phyloP scores from a whole-genome alignment of 2,113 vertebrate species.

The Hydrolagus affinis region DNA sequence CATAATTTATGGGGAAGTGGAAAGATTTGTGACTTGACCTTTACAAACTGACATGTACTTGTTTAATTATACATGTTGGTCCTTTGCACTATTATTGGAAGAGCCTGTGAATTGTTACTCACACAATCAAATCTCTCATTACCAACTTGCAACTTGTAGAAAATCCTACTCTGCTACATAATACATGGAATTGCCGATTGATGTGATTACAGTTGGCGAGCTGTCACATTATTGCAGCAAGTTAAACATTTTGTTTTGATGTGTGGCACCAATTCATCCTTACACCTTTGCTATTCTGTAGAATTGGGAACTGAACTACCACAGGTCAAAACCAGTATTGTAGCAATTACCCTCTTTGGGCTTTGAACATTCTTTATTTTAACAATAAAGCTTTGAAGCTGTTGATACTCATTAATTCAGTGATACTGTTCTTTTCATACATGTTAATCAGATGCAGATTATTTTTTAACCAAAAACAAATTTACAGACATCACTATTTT shows the following conservation, averaged over 20 bases:
- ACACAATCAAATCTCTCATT: not conserved
- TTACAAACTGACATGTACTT: not conserved
- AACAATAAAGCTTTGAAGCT: slow-evolving; percentile 6
- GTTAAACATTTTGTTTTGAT: not conserved
- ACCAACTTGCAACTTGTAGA: not conserved
- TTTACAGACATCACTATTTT: not conserved
- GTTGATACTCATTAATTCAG: not conserved
- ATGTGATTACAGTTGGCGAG: not conserved
- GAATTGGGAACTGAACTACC: not conserved
- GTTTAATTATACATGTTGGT: not conserved
- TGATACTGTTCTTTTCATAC: not conserved
- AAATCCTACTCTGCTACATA: not conserved
- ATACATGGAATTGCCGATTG: too few species aligned
- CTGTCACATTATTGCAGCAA: not conserved
- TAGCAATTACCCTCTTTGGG: not conserved
- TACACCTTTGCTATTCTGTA: not conserved
- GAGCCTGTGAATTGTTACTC: not conserved
- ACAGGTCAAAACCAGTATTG: not conserved
- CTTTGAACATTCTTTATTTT: not conserved
- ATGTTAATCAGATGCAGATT: not conserved
- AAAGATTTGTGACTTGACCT: not conserved
- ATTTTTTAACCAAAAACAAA: not conserved
- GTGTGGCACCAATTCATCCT: not conserved
- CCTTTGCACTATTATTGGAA: not conserved
- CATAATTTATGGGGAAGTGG: not conserved